These are phyloP conservation scores for Nycticryphes semicollaris DNA, from an alignment of 2,113 vertebrate genomes.

Conservation along the genomic window DNA sequence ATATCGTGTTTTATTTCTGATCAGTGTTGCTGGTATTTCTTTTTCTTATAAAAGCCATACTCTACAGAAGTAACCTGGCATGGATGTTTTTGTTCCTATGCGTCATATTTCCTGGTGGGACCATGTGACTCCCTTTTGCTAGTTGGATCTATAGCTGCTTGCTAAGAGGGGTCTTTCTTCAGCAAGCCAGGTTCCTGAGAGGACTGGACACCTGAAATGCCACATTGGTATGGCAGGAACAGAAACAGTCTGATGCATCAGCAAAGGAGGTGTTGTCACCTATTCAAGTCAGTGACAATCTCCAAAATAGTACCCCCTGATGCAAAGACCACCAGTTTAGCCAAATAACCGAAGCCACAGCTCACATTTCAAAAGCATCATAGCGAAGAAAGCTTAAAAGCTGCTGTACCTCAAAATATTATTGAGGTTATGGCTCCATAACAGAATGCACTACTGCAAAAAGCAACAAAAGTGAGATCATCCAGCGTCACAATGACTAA, in stretches of 20 bases:
- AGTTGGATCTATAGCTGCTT: not conserved
- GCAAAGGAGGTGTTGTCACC: not conserved
- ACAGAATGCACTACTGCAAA: not conserved
- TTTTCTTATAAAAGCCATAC: not conserved
- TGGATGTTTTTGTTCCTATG: not conserved
- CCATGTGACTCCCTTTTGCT: not conserved
- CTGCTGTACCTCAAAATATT: not conserved
- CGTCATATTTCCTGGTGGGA: not conserved
- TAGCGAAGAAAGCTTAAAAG: not conserved
- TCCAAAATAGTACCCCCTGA: not conserved
- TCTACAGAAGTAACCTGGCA: not conserved
- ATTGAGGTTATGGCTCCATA: not conserved
- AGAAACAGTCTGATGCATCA: not conserved
- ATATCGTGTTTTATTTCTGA: not conserved
- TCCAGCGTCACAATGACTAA: accelerated
- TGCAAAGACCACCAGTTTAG: not conserved
- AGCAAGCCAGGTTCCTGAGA: not conserved
- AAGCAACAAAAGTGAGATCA: not conserved
- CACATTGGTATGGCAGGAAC: not conserved
- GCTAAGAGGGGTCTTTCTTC: not conserved
- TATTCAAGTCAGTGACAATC: not conserved
- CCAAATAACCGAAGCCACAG: accelerated
- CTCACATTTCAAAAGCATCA: not conserved
- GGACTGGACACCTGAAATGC: not conserved
- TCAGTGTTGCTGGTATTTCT: not conserved